A percentile compares a stretch with the other conserved stretches of the same genome.
phyloP scores from a whole-genome alignment of 2,797 vertebrate species.

The Thamnophis elegans region DNA sequence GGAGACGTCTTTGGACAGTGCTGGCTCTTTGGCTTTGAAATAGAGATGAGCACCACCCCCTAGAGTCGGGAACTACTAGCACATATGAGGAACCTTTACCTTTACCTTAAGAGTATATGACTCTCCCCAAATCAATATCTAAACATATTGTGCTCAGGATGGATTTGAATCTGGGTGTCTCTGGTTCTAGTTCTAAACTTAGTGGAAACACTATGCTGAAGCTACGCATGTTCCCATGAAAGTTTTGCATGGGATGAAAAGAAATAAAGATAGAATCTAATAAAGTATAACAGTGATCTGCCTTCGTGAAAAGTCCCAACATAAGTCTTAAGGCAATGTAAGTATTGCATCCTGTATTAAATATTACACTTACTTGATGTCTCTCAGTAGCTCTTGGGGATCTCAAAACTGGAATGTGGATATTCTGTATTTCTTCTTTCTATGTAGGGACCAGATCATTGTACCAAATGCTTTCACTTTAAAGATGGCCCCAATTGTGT shows the following conservation, averaged over 20 bases:
- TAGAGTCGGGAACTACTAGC: too few species aligned
- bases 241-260: neutral
- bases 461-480: conserved; percentile 90
- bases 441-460: conserved; percentile 91
- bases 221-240: neutral
- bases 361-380: neutral
- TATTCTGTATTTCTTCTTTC: rapidly evolving
- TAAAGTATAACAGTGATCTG: neutral
- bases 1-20: too few species aligned
- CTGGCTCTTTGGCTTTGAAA: too few species aligned
- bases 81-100: too few species aligned
- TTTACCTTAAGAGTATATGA: neutral
- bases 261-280: neutral
- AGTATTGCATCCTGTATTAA: neutral
- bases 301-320: neutral
- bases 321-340: neutral
- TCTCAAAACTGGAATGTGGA: conserved; percentile 6
- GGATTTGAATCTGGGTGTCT: neutral
- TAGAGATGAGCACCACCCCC: too few species aligned
- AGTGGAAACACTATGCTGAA: neutral
- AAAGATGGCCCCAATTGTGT: conserved; percentile 98
- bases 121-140: neutral
- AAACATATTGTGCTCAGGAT: neutral
- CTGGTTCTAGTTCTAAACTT: neutral
- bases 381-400: neutral